Conservation (phyloP, 2,113 vertebrate species). For the Columba janthina region DNA sequence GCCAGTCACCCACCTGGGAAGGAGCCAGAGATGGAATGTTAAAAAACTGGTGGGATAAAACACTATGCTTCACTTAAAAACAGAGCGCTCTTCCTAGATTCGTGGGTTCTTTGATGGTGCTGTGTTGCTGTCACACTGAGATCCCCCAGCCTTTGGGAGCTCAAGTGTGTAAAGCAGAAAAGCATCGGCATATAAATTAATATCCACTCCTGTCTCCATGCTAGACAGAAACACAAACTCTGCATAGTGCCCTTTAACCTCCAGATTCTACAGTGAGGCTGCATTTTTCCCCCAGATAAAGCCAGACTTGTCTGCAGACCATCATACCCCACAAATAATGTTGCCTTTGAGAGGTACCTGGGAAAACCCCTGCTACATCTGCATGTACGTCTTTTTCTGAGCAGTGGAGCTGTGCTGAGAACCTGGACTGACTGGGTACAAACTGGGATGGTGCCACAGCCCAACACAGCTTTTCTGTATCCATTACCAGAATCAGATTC, state of each 20-base stretch:
- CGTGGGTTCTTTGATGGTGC: background rate
- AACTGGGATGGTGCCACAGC: background rate
- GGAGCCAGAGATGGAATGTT: background rate
- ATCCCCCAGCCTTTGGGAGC: background rate
- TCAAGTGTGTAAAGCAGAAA: background rate
- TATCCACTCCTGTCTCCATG: background rate
- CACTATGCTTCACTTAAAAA: background rate
- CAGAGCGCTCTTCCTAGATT: background rate
- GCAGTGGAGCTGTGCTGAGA: background rate
- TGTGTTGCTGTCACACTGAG: background rate
- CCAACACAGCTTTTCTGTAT: background rate
- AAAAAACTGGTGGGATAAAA: background rate
- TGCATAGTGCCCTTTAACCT: background rate
- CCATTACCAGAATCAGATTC: background rate
- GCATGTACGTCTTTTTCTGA: background rate
- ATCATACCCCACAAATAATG: background rate
- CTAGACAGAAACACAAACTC: background rate
- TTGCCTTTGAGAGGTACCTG: background rate
- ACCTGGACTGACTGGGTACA: background rate
- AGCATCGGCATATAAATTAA: background rate
- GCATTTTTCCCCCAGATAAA: background rate
- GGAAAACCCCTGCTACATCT: background rate
- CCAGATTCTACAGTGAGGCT: background rate
- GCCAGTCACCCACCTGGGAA: slow-evolving; percentile 87
- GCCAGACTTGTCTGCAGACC: background rate